Conservation (phyloP, 2,113 vertebrate species). For the Crotalus helleri region DNA sequence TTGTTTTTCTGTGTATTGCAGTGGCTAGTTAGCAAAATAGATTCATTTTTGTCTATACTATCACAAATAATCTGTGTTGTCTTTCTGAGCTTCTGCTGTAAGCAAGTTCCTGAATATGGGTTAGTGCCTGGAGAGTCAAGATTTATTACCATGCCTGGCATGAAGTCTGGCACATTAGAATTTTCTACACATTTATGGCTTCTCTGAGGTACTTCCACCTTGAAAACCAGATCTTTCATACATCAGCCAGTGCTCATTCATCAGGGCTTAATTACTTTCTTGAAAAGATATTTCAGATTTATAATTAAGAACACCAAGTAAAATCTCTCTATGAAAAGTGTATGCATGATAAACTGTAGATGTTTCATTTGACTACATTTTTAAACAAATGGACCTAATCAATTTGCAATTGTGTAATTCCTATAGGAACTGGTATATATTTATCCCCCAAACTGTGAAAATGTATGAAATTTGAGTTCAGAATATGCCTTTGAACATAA, state of each 20-base stretch:
- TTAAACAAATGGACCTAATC: not conserved
- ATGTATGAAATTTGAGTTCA: not conserved
- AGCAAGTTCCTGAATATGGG: not conserved
- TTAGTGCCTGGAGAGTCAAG: not conserved
- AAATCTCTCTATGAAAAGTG: not conserved
- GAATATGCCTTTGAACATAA: not conserved
- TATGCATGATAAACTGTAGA: not conserved
- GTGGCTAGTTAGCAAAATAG: not conserved
- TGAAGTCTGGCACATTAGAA: not conserved
- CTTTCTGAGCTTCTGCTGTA: not conserved
- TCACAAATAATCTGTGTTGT: not conserved
- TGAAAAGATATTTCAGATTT: constrained; percentile 15
- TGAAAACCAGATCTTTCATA: not conserved
- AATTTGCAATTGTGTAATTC: not conserved
- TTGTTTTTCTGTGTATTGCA: not conserved
- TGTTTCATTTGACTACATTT: not conserved
- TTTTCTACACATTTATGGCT: not conserved
- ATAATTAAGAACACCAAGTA: not conserved
- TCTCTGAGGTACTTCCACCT: not conserved
- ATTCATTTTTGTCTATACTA: not conserved
- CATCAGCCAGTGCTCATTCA: not conserved
- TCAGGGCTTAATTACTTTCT: not conserved
- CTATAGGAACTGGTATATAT: not conserved
- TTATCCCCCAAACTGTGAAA: not conserved
- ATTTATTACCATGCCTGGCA: not conserved